Percentiles rank a stretch among this genome's conserved stretches.
Conservation (phyloP, 2,888 invertebrate genomes). For the Agriopis aurantiaria region DNA sequence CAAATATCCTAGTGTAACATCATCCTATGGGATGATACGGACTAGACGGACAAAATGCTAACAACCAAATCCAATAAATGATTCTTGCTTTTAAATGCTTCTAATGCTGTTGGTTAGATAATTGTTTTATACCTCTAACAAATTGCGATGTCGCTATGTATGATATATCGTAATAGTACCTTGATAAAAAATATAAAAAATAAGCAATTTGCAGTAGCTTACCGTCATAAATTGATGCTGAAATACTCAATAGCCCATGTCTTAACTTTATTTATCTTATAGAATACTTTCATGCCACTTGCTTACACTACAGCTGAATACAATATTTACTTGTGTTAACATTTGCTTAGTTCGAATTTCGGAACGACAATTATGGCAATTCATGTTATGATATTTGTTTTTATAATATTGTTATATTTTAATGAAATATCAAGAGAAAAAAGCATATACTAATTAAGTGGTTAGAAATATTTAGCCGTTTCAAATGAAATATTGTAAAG, state of each 20-base stretch:
- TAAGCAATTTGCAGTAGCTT: not conserved
- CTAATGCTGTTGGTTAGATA: not conserved
- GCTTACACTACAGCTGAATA: not conserved
- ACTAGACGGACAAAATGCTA: too few relatives aligned
- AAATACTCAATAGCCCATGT: not conserved
- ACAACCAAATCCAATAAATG: too few relatives aligned
- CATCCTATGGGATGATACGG: too few relatives aligned
- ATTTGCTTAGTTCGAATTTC: not conserved
- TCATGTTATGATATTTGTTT: not conserved
- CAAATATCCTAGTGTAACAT: too few relatives aligned
- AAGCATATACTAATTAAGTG: too few relatives aligned
- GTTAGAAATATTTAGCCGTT: too few relatives aligned
- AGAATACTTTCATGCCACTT: not conserved
- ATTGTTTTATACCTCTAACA: not conserved
- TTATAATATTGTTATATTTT: too few relatives aligned
- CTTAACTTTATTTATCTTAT: not conserved
- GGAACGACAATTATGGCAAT: not conserved
- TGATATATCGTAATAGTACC: not conserved
- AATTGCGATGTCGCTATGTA: not conserved
- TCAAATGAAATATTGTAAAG: too few relatives aligned
- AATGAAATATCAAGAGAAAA: not conserved
- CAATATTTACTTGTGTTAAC: not conserved
- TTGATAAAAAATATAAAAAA: too few relatives aligned
- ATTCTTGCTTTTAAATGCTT: too few relatives aligned
- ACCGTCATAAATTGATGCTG: not conserved